These are phyloP conservation scores for Brachionus calyciflorus DNA, from an alignment of 1,140 invertebrate species.

Conservation along the genomic window DNA sequence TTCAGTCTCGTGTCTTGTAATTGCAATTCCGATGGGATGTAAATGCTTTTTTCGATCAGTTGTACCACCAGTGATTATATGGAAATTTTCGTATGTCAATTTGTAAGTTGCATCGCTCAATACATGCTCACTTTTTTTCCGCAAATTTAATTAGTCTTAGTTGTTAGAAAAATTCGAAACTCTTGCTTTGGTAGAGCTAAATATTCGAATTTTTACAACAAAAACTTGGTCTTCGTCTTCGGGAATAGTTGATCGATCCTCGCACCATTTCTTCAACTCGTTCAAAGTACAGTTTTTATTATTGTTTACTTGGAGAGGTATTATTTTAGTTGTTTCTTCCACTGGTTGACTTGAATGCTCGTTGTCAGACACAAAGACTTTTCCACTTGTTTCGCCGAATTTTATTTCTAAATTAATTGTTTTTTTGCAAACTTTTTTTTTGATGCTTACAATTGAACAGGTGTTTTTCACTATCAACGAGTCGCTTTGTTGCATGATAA, in stretches of 20 bases:
- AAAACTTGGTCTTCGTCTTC: slow-evolving; percentile 4
- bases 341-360: too few relatives aligned
- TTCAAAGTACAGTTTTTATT: slow-evolving; percentile 11
- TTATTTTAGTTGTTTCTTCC: too few relatives aligned
- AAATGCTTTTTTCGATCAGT: not conserved
- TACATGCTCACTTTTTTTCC: not conserved
- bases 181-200: not conserved
- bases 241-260: not conserved
- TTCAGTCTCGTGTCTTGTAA: not conserved
- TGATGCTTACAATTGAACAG: too few relatives aligned
- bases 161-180: not conserved
- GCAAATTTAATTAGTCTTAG: not conserved
- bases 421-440: too few relatives aligned
- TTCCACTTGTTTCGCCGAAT: too few relatives aligned
- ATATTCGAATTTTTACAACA: not conserved
- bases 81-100: slow-evolving; percentile 1
- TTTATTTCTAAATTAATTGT: too few relatives aligned
- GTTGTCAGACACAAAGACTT: too few relatives aligned
- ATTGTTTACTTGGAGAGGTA: not conserved
- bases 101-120: not conserved
- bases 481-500: too few relatives aligned
- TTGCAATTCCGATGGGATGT: not conserved
- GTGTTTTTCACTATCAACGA: too few relatives aligned
- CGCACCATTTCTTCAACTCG: not conserved
- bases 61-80: not conserved